These are phyloP conservation scores for Thoracochromis brauschi DNA, from an alignment of 2,113 vertebrate species.

Conservation along the genomic window DNA sequence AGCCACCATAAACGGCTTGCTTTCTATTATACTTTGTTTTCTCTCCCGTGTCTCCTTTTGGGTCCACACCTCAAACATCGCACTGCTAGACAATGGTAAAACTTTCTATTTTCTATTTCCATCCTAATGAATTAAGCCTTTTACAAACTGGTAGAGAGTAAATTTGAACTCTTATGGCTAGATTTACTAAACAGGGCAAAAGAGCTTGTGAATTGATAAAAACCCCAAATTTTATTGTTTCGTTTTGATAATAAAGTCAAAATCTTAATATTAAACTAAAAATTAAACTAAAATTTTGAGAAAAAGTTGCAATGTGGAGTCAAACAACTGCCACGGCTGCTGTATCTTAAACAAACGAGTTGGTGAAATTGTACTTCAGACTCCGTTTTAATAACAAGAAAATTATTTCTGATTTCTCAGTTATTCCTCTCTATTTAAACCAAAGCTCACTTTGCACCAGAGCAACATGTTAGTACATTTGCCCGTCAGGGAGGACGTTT, in stretches of 20 bases:
- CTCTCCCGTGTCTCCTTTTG: background rate
- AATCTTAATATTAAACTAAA: background rate
- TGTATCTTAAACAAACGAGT: background rate
- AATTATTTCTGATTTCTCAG: background rate
- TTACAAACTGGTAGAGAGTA: background rate
- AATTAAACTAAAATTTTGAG: background rate
- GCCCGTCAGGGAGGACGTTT: background rate
- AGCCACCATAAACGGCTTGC: background rate
- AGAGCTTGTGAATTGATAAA: background rate
- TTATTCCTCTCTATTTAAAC: background rate
- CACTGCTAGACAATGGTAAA: background rate
- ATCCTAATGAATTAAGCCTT: background rate
- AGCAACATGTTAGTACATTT: background rate
- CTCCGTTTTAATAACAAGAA: background rate
- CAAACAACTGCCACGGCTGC: background rate
- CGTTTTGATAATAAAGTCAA: background rate
- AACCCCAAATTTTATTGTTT: fast-evolving
- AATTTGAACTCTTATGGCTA: background rate
- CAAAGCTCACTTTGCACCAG: background rate
- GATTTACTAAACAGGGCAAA: background rate
- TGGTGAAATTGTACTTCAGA: background rate
- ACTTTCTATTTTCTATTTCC: background rate
- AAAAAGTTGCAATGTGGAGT: background rate
- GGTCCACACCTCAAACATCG: fast-evolving
- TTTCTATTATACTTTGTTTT: background rate